phyloP scores from a whole-genome alignment of 2,888 invertebrate genomes.

The Napeogenes inachia region DNA sequence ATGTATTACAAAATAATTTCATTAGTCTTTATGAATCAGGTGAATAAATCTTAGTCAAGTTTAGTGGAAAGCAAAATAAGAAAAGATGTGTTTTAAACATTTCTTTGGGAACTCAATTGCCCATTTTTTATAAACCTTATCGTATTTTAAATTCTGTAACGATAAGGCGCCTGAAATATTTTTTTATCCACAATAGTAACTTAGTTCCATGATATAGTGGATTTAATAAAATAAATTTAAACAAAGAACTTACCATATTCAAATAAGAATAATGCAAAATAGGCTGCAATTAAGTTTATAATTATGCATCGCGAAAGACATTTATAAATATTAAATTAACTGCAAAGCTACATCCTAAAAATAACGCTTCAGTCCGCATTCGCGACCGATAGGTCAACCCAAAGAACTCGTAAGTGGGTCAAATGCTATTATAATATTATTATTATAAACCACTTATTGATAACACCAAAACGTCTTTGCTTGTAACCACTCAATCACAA shows the following conservation, averaged over 20 bases:
- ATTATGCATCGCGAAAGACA: constrained; percentile 52
- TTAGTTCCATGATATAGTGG: too few species aligned
- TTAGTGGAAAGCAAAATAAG: too few species aligned
- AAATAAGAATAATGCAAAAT: constrained; percentile 43
- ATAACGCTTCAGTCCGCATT: constrained; percentile 72
- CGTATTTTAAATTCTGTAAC: too few species aligned
- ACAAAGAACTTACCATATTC: constrained; percentile 67
- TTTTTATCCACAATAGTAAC: too few species aligned
- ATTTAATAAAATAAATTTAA: constrained; percentile 11
- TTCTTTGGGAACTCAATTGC: too few species aligned
- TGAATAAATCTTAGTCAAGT: too few species aligned
- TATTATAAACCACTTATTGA: constrained; percentile 29
- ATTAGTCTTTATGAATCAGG: too few species aligned
- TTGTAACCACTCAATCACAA: constrained; percentile 34
- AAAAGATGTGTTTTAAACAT: too few species aligned
- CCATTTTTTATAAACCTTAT: too few species aligned
- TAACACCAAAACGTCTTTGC: constrained; percentile 32
- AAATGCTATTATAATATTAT: constrained; percentile 55
- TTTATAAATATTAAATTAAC: constrained; percentile 75
- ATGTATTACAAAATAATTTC: too few species aligned
- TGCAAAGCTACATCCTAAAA: constrained; percentile 75
- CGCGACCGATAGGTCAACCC: constrained; percentile 73
- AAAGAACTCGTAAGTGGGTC: constrained; percentile 72
- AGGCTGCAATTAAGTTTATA: constrained; percentile 39
- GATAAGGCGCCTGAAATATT: too few species aligned